phyloP scores from a whole-genome alignment of 1,140 invertebrate genomes.

The Drosophila teissieri region DNA sequence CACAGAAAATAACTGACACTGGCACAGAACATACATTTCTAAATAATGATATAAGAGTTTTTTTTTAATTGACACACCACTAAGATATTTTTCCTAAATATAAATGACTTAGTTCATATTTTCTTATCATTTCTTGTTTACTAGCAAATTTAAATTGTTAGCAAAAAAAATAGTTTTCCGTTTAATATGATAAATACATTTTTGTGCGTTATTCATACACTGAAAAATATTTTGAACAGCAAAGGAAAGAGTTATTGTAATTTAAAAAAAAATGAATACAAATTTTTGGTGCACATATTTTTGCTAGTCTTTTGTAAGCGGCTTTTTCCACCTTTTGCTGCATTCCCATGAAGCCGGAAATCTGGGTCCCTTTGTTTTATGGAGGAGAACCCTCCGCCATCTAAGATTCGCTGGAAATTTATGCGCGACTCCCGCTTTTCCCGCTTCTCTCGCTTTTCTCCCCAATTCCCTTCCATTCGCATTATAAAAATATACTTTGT shows the following conservation, averaged over 20 bases:
- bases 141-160: too few relatives aligned
- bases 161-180: too few relatives aligned
- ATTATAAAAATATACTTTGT: slow-evolving; percentile 67
- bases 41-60: too few relatives aligned
- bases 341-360: slow-evolving; percentile 46
- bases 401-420: slow-evolving; percentile 61
- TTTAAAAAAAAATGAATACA: too few relatives aligned
- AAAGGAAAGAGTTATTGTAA: too few relatives aligned
- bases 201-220: too few relatives aligned
- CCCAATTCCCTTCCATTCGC: slow-evolving; percentile 27
- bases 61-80: not conserved
- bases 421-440: slow-evolving; percentile 26
- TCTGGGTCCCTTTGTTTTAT: slow-evolving; percentile 46
- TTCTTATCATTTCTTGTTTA: too few relatives aligned
- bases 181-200: too few relatives aligned
- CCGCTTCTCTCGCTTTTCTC: slow-evolving; percentile 2
- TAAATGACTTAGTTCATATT: too few relatives aligned
- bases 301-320: slow-evolving; percentile 22
- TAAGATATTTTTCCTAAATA: too few relatives aligned
- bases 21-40: too few relatives aligned
- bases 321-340: slow-evolving; percentile 32
- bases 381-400: slow-evolving; percentile 42
- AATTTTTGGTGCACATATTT: slow-evolving; percentile 7
- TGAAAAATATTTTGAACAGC: too few relatives aligned
- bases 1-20: slow-evolving; percentile 3